Base-by-base conservation (phyloP, 2,888 invertebrate genomes). In the Netelia fuscicornis region DNA sequence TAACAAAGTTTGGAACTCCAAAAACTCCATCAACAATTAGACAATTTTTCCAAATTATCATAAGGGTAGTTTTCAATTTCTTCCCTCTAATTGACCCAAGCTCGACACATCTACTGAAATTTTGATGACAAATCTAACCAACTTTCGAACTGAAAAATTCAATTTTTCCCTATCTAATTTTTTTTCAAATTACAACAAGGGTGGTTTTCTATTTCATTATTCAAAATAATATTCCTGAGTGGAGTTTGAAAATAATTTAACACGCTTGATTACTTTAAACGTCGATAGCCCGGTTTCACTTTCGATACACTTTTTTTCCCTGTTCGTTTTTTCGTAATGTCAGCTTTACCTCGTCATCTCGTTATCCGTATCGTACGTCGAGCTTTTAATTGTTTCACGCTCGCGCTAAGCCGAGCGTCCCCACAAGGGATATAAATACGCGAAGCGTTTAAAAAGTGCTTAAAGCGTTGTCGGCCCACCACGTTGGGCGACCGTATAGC, bases 361-460 rank as follows among this genome's bases (percentile, higher is more conserved):
- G 75, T 80, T 83, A 76, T 65, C 64, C 80, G 60, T 72, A 54
- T 70, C 71, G 65, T 80, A 56, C 81, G 81, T 84, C 74, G 78
- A 87, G 86, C 90, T 92, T 93, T 93, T 93, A 93, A 93, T 93
- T 93, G 92, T 93, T 93, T 93, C 80, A 77, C 79, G 76, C 82
- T 83, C 76, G 64, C 82, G 56, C 25, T n/a, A 85, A 85, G 85
- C 72, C 82, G 74, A 80, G 78, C 20, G 56, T 58, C 72, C 80
- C 78, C 71, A 85, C 76, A 83, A 79, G 87, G 87, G 82, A 84
- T 85, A 87, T 88, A 88, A 87, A 87, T 88, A 87, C 88, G 84
- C 60, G 76, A 83, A 88, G 83, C 87, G 85, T 88, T 88, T 88
- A 88, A 88, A 88, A 88, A 88, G 86, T 86, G 86, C 88, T 88